Evolutionary conservation across 2,888 invertebrate species (phyloP), one percentile per base, ranked within the genome.

Genomic region (Mimumesa dahlbomi): DNA sequence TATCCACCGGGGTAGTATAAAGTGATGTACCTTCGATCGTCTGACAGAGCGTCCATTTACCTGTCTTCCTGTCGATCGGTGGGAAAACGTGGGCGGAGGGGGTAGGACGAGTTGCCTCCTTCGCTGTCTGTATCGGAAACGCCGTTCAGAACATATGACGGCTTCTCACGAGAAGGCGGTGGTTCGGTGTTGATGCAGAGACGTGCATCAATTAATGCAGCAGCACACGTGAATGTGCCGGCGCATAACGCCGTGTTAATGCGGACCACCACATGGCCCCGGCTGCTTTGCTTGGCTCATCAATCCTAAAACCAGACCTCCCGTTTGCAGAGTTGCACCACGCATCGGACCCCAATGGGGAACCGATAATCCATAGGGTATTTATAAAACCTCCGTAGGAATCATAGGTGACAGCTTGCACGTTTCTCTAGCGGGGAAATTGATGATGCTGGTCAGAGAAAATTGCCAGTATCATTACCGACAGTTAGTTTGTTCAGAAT

Each of bases 151-250:
- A 71, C 87, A 87, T 79, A 81, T 87, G 87, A 82, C 83, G 81
- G 74, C 76, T 86, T 87, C 87, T 85, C 86, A 87, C 83, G 82
- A 85, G 85, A 81, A 78, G 80, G 73, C 79, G 72, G 73, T 79
- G 72, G 76, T 62, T 70, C 78, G 77, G 73, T 82, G 83, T 84
- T 87, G 82, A 85, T 84, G 79, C 79, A 80, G 78, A 82, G 77
- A 78, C 82, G 76, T 78, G 84, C 84, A 84, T 86, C 86, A 86
- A 87, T 87, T 87, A 87, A 87, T 87, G 84, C 86, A 83, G 80
- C 83, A 79, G 82, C 86, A 87, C 84, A 85, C 85, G 82, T 82
- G 85, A 85, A 85, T 87, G 85, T 85, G 86, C 78, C 77, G 71
- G 79, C 81, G 84, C 85, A 86, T 84, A 87, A 83, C 83, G 73